These are phyloP conservation scores for Diarsia brunnea DNA, from an alignment of 2,888 invertebrate genomes.

Conservation along the genomic window DNA sequence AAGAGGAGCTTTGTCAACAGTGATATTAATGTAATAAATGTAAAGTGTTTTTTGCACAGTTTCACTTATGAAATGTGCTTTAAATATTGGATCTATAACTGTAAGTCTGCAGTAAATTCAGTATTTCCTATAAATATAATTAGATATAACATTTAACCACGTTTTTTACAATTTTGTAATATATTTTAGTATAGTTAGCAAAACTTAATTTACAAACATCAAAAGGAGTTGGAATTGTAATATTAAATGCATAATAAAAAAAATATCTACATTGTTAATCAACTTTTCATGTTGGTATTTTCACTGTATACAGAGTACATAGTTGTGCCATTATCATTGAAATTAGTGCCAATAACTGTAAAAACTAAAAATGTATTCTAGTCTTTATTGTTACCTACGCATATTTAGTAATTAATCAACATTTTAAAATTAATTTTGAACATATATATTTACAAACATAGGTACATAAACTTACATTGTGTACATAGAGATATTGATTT, in stretches of 20 bases:
- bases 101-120: constrained; percentile 84
- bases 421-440: constrained; percentile 87
- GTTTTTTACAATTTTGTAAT: constrained; percentile 88
- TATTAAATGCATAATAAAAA: constrained; percentile 77
- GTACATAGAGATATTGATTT: constrained; percentile 85
- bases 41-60: constrained; percentile 85
- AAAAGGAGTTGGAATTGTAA: constrained; percentile 79
- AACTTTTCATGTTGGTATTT: constrained; percentile 72
- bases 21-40: constrained; percentile 84
- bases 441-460: constrained; percentile 78
- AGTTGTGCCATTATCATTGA: constrained; percentile 88
- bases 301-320: constrained; percentile 83
- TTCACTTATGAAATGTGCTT: constrained; percentile 84
- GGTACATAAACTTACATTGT: constrained; percentile 79
- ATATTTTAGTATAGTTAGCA: constrained; percentile 87
- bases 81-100: constrained; percentile 78
- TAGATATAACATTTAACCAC: constrained; percentile 83
- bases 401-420: constrained; percentile 90
- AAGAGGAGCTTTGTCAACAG: constrained; percentile 84
- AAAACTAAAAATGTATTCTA: constrained; percentile 90
- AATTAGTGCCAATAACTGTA: constrained; percentile 91
- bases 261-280: constrained; percentile 55
- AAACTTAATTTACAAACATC: constrained; percentile 82
- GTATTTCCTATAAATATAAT: constrained; percentile 87
- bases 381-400: constrained; percentile 90